Base-by-base conservation (phyloP, 2,888 invertebrate genomes). In the Schizaphis graminum region DNA sequence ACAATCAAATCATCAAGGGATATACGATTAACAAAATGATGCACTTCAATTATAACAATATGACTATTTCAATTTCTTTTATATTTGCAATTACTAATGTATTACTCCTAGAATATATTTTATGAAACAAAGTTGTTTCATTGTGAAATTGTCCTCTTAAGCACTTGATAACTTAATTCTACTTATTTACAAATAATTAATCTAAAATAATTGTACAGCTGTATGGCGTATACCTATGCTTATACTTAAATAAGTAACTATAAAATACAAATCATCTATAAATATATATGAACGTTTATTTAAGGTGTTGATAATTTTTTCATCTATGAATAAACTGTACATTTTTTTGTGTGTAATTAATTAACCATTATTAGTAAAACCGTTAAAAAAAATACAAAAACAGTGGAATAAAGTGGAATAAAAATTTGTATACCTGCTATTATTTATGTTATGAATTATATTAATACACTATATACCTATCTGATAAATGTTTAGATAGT, bases 11-110 rank as follows among this genome's bases (percentile, higher is more conserved):
- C 7, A 47, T 47, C 47, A 7, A 47, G 11, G 35, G n/a, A 49
- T n/a, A 89, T 35, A n/a, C 11, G 35, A 90, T 49, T 35, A 24
- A 67, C 47, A 56, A 47, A 67, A 67, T 67, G 0, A 67, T 90
- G n/a, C 11, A 49, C n/a, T 90, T 61, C n/a, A 90, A 49, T 67
- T 24, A 41, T 61, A 26, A 49, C 26, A 49, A 90, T 67, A 47
- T 13, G 21, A 28, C n/a, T 61, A 61, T 57, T 26, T 44, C 35
- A 67, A 67, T 67, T 90, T 67, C 21, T 2, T 61, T 49, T 67
- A 90, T 49, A 90, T 90, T 90, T 67, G 11, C 44, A 44, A 89
- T 61, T n/a, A 77, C n/a, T 61, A 24, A 26, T 87, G 21, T 44
- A 49, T 49, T 28, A 89, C 13, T 49, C 47, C 7, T 44, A 28